Evolutionary conservation across 2,888 invertebrate species (phyloP).

Genomic region (Tachina grossa): DNA sequence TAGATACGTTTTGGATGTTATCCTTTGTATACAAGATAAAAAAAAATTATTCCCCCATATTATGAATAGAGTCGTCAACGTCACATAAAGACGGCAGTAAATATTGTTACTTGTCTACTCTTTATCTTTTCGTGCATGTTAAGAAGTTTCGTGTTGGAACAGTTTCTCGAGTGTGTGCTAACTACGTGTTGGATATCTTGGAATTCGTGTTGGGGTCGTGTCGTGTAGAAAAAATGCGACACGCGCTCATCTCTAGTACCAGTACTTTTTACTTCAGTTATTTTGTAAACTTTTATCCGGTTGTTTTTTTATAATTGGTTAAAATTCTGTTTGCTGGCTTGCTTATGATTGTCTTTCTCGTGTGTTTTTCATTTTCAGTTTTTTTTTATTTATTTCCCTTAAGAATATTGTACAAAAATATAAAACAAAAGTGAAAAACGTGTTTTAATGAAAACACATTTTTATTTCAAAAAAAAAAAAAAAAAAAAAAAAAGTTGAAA

Average conservation of each 20-base stretch:
- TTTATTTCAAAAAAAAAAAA: slow-evolving; percentile 1
- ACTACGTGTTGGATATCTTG: too few relatives aligned
- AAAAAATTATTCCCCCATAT: too few relatives aligned
- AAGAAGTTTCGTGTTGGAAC: too few relatives aligned
- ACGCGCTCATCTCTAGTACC: too few relatives aligned
- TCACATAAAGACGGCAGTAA: too few relatives aligned
- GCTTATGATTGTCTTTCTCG: slow-evolving; percentile 7
- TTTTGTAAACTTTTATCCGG: slow-evolving; percentile 6
- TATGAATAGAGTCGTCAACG: too few relatives aligned
- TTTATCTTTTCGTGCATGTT: too few relatives aligned
- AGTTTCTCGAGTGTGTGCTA: too few relatives aligned
- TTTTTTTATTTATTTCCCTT: slow-evolving; percentile 11
- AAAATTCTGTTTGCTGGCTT: neutral
- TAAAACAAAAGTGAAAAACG: neutral
- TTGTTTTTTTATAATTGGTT: slow-evolving; percentile 37
- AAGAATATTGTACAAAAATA: slow-evolving; percentile 18
- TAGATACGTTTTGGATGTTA: too few relatives aligned
- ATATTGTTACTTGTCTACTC: too few relatives aligned
- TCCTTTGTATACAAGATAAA: too few relatives aligned
- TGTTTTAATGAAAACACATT: slow-evolving; percentile 16
- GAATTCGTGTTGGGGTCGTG: too few relatives aligned
- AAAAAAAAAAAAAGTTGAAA: slow-evolving; percentile 9
- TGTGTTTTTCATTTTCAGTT: neutral
- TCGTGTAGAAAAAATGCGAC: neutral
- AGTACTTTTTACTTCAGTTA: slow-evolving; percentile 5